Evolutionary conservation across 1,140 invertebrate species (phyloP).

Genomic region (Drosophila pruinosa): DNA sequence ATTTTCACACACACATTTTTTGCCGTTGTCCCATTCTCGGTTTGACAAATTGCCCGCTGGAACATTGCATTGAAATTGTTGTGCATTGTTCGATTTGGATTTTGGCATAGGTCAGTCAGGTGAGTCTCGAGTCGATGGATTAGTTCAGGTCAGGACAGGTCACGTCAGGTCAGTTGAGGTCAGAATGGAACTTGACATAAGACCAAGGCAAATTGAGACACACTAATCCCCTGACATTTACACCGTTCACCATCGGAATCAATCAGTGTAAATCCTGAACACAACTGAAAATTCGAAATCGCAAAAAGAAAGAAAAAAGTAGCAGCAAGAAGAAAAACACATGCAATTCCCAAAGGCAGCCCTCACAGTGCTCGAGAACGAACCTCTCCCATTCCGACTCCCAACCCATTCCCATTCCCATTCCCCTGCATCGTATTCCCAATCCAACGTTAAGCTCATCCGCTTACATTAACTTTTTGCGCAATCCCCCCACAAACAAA

Average conservation of each 20-base stretch:
- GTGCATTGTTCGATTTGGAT: slow-evolving; percentile 7
- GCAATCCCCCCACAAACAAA: slow-evolving; percentile 11
- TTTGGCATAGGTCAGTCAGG: slow-evolving; percentile 25
- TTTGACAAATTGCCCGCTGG: slow-evolving; percentile 16
- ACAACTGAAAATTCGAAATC: slow-evolving; percentile 14
- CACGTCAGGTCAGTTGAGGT: neutral
- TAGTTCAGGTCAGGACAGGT: neutral
- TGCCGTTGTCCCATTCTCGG: slow-evolving; percentile 8
- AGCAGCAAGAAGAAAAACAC: neutral
- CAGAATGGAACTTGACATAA: neutral
- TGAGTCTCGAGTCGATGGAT: neutral
- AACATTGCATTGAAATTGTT: neutral
- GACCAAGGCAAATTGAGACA: neutral
- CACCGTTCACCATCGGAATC: slow-evolving; percentile 5
- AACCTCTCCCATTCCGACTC: too few relatives aligned
- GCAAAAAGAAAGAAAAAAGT: neutral
- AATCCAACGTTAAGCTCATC: slow-evolving; percentile 29
- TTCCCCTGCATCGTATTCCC: neutral
- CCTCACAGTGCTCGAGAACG: too few relatives aligned
- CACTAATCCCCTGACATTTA: slow-evolving; percentile 31
- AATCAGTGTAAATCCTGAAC: slow-evolving; percentile 17
- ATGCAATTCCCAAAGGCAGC: neutral
- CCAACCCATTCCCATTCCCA: neutral
- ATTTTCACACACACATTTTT: neutral
- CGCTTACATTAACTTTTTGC: slow-evolving; percentile 42